These are phyloP conservation scores for Chromobotia macracanthus DNA, from an alignment of 2,797 vertebrate species.

Conservation along the genomic window DNA sequence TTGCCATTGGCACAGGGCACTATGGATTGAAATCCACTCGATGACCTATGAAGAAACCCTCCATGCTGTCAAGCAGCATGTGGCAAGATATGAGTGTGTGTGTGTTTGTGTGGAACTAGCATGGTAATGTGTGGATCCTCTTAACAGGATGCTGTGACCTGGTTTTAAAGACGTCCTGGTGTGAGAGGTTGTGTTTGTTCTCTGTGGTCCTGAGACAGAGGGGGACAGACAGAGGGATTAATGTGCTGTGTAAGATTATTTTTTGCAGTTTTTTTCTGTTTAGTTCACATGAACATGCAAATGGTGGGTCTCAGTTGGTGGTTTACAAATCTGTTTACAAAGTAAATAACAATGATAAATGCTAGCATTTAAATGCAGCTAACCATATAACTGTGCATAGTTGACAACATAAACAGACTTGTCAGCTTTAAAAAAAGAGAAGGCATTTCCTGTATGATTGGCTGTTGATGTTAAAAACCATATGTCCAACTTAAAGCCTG, in stretches of 20 bases:
- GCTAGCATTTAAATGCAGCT: too few relatives aligned
- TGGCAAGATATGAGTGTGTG: slow-evolving; percentile 13
- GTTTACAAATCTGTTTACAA: neutral
- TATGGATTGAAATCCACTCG: slow-evolving; percentile 37
- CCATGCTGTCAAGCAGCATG: slow-evolving; percentile 17
- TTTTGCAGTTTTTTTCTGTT: neutral
- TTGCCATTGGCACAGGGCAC: slow-evolving; percentile 27
- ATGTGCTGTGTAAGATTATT: slow-evolving; percentile 18
- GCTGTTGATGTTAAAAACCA: too few relatives aligned
- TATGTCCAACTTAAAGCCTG: too few relatives aligned
- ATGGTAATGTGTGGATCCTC: slow-evolving; percentile 33
- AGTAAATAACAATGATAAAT: neutral
- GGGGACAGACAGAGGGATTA: neutral
- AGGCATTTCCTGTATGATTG: too few relatives aligned
- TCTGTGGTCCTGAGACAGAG: slow-evolving; percentile 31
- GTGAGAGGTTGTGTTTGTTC: slow-evolving; percentile 39
- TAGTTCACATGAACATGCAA: neutral
- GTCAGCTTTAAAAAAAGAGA: too few relatives aligned
- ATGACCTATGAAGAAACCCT: slow-evolving; percentile 49
- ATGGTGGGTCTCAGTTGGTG: slow-evolving; percentile 11
- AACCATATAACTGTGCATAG: neutral
- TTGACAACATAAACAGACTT: too few relatives aligned
- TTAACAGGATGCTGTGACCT: slow-evolving; percentile 36
- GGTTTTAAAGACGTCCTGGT: slow-evolving; percentile 48
- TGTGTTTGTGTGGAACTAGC: slow-evolving; percentile 4